phyloP scores from a whole-genome alignment of 2,888 invertebrate genomes.

The Malthinus flaveolus region DNA sequence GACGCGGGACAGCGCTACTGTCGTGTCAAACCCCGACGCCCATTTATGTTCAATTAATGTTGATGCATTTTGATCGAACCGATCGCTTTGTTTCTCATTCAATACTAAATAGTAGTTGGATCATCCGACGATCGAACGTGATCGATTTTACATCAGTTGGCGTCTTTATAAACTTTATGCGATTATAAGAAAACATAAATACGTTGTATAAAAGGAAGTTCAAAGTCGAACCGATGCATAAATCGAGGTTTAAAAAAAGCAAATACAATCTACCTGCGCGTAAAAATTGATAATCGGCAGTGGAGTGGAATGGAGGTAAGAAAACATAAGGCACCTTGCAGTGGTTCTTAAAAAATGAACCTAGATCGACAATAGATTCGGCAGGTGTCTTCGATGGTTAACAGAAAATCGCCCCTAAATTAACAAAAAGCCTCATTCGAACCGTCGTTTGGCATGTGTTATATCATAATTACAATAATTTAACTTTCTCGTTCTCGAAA shows the following conservation, averaged over 20 bases:
- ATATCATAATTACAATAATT: constrained; percentile 54
- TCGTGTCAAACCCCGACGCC: constrained; percentile 35
- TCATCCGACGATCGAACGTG: constrained; percentile 28
- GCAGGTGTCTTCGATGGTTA: constrained; percentile 28
- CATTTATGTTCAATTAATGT: constrained; percentile 37
- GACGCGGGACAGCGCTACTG: constrained; percentile 34
- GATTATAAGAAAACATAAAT: neutral
- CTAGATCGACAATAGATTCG: constrained; percentile 28
- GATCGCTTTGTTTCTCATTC: constrained; percentile 29
- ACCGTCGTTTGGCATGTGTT: constrained; percentile 49
- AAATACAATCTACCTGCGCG: constrained; percentile 14
- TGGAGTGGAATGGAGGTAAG: constrained; percentile 10
- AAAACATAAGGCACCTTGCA: constrained; percentile 34
- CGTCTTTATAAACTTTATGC: constrained; percentile 5
- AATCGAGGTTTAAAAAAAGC: constrained; percentile 1
- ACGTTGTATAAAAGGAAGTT: neutral
- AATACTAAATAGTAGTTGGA: constrained; percentile 14
- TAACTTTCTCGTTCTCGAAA: constrained; percentile 23
- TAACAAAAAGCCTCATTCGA: constrained; percentile 35
- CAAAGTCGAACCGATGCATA: constrained; percentile 3
- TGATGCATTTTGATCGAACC: constrained; percentile 30
- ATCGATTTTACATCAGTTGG: constrained; percentile 27
- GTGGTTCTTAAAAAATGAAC: constrained; percentile 19
- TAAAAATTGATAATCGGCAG: constrained; percentile 17
- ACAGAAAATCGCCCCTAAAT: constrained; percentile 35